A percentile compares a stretch with the other conserved stretches of the same genome.
Conservation (phyloP, 2,888 invertebrate species). For the Rhimphoctona megacephalus region DNA sequence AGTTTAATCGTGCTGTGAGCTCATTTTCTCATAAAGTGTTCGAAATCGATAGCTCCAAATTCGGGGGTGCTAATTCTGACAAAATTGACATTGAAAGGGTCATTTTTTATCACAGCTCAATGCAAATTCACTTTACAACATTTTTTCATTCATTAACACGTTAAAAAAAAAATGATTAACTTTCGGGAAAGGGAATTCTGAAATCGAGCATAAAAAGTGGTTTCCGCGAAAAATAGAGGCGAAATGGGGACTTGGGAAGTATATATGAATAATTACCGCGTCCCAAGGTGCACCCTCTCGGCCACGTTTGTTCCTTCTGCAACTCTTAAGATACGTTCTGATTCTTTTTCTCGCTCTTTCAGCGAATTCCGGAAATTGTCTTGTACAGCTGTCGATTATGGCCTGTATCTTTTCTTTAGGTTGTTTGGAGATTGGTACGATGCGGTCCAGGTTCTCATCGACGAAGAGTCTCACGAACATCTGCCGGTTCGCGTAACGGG, state of each 20-base stretch:
- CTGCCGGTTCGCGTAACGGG: conserved; percentile 85
- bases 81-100: not conserved
- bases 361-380: conserved; percentile 98
- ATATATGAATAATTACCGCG: conserved; percentile 88
- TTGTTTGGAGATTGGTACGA: conserved; percentile 98
- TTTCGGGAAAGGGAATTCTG: not conserved
- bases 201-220: not conserved
- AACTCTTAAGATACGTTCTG: conserved; percentile 97
- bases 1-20: too few species aligned
- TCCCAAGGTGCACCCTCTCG: conserved; percentile 95
- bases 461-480: conserved; percentile 99
- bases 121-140: not conserved
- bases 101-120: not conserved
- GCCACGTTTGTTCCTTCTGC: conserved; percentile 96
- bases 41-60: not conserved
- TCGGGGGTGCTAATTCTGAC: not conserved
- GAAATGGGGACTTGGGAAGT: not conserved
- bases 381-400: conserved; percentile 97
- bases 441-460: conserved; percentile 97
- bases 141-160: not conserved
- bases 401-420: conserved; percentile 99
- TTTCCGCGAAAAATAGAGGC: not conserved
- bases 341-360: conserved; percentile 97
- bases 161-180: not conserved
- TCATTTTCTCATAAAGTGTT: not conserved